Evolutionary conservation across 2,888 invertebrate species (phyloP), one percentile per base, ranked within the genome.

Genomic region (Leptinotarsa juncta): DNA sequence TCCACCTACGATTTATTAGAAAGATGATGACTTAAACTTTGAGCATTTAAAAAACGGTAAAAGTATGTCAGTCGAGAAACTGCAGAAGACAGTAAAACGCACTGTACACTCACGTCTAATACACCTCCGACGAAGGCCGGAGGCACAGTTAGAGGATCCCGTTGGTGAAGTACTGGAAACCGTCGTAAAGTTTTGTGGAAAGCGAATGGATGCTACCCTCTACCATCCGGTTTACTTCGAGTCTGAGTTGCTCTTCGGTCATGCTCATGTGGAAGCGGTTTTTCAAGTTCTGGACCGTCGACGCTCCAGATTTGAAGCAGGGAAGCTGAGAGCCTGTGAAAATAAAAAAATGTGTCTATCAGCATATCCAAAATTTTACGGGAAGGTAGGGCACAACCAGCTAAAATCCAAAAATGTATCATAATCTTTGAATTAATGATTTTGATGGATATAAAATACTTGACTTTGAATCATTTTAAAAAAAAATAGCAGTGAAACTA

Each of bases 161-260:
- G 89, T 99, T 99, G 85, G 98, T 98, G 86, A 97, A 94, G 90
- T 99, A 99, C 90, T 99, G 99, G 90, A 97, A 99, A 87, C 97
- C 96, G 90, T 99, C 99, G 90, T 99, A 99, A 77, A 99, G 93
- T 84, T 97, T 94, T 14, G 99, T 99, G 79, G 99, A 99, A 80
- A 98, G 92, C 71, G 99, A 99, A 89, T 97, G 94, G 60, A 98
- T 93, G 82, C 97, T 97, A 86, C 96, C 95, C 83, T 97, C 95
- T 55, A 99, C 99, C 88, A 99, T 93, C 74, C 94, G 92, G 86
- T 99, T 97, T 1, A 99, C 96, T 80, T 97, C 93, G 76, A 94
- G 91, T 84, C 96, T 95, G 82, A 99, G 91, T 88, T 99, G 98
- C 85, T 97, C 96, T 88, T 99, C 99, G 0, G 99, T 99, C 88